A percentile compares a stretch with the other conserved stretches of the same genome.
phyloP scores from a whole-genome alignment of 2,797 vertebrate species.

The Fistularia tabacaria region DNA sequence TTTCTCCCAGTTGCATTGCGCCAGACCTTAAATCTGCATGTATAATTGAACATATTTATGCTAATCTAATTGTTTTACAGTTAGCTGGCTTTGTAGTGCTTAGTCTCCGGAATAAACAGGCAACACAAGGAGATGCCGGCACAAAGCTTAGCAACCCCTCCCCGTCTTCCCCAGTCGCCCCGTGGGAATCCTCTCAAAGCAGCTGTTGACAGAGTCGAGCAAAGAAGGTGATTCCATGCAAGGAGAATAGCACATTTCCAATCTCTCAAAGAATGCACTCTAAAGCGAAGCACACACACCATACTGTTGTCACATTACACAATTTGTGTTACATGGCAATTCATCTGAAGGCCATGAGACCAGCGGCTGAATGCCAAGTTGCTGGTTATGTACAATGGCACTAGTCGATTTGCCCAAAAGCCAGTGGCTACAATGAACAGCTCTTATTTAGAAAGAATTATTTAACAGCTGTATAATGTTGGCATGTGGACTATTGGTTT shows the following conservation, averaged over 20 bases:
- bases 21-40: slow-evolving; percentile 53
- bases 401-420: slow-evolving; percentile 3
- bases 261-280: slow-evolving; percentile 26
- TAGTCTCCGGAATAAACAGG: slow-evolving; percentile 52
- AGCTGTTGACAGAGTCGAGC: slow-evolving; percentile 49
- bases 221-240: slow-evolving; percentile 30
- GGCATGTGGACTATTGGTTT: no score
- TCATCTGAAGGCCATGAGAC: slow-evolving; percentile 25
- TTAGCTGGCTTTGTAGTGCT: slow-evolving; percentile 59
- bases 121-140: slow-evolving; percentile 26
- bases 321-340: slow-evolving; percentile 32
- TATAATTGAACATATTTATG: slow-evolving; percentile 66
- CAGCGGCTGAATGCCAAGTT: slow-evolving; percentile 27
- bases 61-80: slow-evolving; percentile 66
- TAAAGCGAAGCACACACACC: slow-evolving; percentile 9
- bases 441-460: slow-evolving; percentile 8
- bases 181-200: slow-evolving; percentile 47
- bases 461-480: slow-evolving; percentile 1
- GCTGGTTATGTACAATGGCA: slow-evolving; percentile 16
- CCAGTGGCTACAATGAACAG: slow-evolving; percentile 7
- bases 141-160: slow-evolving; percentile 27
- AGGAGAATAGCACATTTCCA: slow-evolving; percentile 32
- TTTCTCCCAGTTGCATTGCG: slow-evolving; percentile 37
- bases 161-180: slow-evolving; percentile 27
- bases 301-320: slow-evolving; percentile 17